These are phyloP conservation scores for Latrodectus geometricus DNA, from an alignment of 1,140 invertebrate species.

Conservation along the genomic window DNA sequence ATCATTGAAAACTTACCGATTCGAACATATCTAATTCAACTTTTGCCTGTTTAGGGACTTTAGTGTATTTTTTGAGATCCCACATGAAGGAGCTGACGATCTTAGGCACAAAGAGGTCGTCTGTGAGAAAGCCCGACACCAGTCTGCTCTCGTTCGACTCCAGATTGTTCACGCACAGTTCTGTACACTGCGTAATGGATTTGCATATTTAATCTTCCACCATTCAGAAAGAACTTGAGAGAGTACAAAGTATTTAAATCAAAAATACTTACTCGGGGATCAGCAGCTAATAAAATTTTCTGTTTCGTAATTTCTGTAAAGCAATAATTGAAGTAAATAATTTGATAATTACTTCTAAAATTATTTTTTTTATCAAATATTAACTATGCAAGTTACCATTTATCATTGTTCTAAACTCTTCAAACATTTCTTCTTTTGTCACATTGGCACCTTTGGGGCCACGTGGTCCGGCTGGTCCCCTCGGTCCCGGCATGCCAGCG, in stretches of 20 bases:
- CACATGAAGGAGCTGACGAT: constrained; percentile 35
- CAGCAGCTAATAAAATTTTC: too few relatives aligned
- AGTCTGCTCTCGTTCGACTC: constrained; percentile 22
- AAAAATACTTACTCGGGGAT: too few relatives aligned
- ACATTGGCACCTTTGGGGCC: constrained; percentile 51
- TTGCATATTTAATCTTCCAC: too few relatives aligned
- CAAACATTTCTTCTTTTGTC: constrained; percentile 49
- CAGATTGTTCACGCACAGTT: not conserved
- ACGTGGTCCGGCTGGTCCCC: constrained; percentile 38
- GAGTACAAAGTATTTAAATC: too few relatives aligned
- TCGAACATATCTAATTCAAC: constrained; percentile 28
- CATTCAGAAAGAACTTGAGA: too few relatives aligned
- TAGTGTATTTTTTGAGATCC: not conserved
- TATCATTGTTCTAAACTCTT: constrained; percentile 20
- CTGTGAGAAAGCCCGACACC: not conserved
- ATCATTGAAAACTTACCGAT: constrained; percentile 1
- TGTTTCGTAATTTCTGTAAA: too few relatives aligned
- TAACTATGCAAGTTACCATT: constrained; percentile 7
- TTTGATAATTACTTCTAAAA: too few relatives aligned
- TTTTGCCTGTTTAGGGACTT: not conserved
- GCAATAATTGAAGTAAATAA: too few relatives aligned
- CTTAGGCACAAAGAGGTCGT: constrained; percentile 10
- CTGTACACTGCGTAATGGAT: not conserved
- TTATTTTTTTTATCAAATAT: too few relatives aligned
- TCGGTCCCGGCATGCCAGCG: constrained; percentile 40